Percentiles rank a stretch among this genome's conserved stretches.
phyloP scores from a whole-genome alignment of 2,888 invertebrate genomes.

The Chloroclysta siterata region DNA sequence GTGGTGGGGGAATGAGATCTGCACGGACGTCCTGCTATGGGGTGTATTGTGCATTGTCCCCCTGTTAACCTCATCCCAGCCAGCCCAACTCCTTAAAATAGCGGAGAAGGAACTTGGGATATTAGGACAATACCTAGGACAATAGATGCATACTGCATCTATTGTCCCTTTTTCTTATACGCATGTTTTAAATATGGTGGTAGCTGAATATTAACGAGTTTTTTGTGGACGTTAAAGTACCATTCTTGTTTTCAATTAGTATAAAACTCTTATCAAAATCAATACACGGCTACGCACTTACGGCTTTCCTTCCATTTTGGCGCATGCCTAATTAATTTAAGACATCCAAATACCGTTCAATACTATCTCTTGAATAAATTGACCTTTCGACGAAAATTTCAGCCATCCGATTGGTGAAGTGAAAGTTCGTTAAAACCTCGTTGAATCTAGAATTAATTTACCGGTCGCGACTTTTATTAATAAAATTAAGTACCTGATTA shows the following conservation, averaged over 20 bases:
- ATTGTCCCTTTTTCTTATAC: no score
- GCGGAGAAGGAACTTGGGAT: no score
- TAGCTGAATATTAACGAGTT: background rate
- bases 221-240: background rate
- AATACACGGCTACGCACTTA: conserved; percentile 18
- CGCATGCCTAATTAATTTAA: conserved; percentile 38
- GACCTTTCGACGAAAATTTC: conserved; percentile 50
- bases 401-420: conserved; percentile 47
- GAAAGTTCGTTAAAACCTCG: conserved; percentile 59
- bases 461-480: conserved; percentile 10
- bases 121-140: no score
- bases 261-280: conserved; percentile 17
- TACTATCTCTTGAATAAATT: conserved; percentile 40
- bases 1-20: no score
- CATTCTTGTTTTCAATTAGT: conserved; percentile 14
- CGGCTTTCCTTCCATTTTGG: conserved; percentile 30
- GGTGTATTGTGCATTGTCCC: no score
- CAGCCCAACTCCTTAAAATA: no score
- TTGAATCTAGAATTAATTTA: conserved; percentile 30
- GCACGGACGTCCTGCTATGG: no score
- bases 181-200: background rate
- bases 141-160: no score
- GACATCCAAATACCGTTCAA: conserved; percentile 43
- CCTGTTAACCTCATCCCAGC: no score
- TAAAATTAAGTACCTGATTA: background rate